Percentiles rank a stretch among this genome's conserved stretches.
Evolutionary conservation across 2,797 vertebrate species (phyloP).

Genomic region (Gambelia wislizenii): DNA sequence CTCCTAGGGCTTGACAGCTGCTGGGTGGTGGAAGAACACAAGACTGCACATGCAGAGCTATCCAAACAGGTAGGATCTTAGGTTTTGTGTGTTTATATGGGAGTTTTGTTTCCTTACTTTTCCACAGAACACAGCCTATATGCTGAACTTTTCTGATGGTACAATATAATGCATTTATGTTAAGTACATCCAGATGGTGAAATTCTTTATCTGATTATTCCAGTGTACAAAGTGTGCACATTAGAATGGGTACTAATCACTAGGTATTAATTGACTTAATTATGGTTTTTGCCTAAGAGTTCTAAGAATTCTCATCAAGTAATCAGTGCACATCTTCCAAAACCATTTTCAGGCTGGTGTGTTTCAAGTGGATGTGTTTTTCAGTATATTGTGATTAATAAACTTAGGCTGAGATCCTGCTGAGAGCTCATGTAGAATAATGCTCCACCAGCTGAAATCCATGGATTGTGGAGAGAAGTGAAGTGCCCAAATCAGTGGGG

Average conservation of each 20-base stretch:
- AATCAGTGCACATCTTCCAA: constrained; percentile 33
- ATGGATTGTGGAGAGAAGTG: too few relatives aligned
- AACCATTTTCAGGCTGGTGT: constrained; percentile 26
- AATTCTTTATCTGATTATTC: constrained; percentile 40
- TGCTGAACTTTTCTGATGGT: background rate
- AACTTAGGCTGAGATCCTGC: background rate
- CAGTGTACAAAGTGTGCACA: constrained; percentile 12
- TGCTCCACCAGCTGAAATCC: too few relatives aligned
- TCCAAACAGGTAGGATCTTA: too few relatives aligned
- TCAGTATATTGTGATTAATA: constrained; percentile 19
- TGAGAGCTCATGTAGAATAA: too few relatives aligned
- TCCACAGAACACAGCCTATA: background rate
- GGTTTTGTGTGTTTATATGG: background rate
- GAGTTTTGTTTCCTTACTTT: background rate
- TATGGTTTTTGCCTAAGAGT: constrained; percentile 33
- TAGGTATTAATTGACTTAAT: constrained; percentile 46
- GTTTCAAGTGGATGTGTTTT: constrained; percentile 3
- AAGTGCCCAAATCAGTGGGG: too few relatives aligned
- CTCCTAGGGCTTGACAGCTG: too few relatives aligned
- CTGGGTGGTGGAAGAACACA: too few relatives aligned
- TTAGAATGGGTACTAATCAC: constrained; percentile 37
- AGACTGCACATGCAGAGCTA: too few relatives aligned
- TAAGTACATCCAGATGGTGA: constrained; percentile 29
- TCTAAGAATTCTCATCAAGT: constrained; percentile 42
- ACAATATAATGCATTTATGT: constrained; percentile 21